phyloP scores from a whole-genome alignment of 1,140 invertebrate species.

The Notospermus geniculatus region DNA sequence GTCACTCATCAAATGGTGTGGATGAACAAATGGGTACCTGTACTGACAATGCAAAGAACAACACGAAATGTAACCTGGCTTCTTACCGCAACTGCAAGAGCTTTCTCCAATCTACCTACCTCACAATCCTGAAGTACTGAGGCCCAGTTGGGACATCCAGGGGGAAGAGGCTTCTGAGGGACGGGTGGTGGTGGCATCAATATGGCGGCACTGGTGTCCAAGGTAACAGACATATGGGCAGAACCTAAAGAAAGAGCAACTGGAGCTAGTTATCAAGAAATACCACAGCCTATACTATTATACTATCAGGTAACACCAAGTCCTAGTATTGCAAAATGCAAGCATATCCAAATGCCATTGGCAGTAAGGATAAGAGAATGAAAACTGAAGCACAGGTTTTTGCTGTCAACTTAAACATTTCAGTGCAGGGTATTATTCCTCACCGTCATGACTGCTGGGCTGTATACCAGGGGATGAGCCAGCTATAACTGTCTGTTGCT shows the following conservation, averaged over 20 bases:
- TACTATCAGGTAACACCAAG: too few species aligned
- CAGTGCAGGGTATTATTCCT: background rate
- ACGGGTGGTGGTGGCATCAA: conserved; percentile 37
- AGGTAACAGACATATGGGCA: background rate
- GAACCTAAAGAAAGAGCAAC: background rate
- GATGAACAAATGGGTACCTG: too few species aligned
- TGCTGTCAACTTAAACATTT: too few species aligned
- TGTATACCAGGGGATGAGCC: conserved; percentile 14
- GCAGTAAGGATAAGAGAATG: too few species aligned
- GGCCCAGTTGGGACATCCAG: conserved; percentile 47
- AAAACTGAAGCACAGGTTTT: too few species aligned
- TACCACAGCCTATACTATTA: background rate
- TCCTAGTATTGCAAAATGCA: too few species aligned
- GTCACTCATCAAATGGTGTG: too few species aligned
- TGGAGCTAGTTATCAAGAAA: background rate
- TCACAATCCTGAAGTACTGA: conserved; percentile 46
- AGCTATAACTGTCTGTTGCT: background rate
- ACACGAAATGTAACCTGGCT: too few species aligned
- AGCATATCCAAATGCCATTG: too few species aligned
- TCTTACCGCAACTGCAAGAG: too few species aligned
- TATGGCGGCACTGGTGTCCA: conserved; percentile 18
- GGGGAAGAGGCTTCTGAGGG: conserved; percentile 23
- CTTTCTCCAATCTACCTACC: conserved; percentile 25
- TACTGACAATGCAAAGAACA: too few species aligned
- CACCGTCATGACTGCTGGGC: conserved; percentile 23